phyloP scores from a whole-genome alignment of 2,113 vertebrate species.

The Oreochromis niloticus region DNA sequence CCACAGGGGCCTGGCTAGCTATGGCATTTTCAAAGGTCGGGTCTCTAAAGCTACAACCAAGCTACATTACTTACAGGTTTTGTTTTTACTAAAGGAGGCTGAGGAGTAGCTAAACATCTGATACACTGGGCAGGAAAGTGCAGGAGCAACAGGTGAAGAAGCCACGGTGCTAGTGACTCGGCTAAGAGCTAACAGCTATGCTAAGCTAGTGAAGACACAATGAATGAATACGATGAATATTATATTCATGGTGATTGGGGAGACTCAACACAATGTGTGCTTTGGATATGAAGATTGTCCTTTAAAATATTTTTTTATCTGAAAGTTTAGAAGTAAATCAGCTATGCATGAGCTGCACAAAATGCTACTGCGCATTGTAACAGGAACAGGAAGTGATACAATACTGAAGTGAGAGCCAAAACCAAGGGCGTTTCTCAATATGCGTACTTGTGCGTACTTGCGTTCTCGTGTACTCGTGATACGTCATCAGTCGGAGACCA shows the following conservation, averaged over 20 bases:
- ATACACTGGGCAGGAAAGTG: neutral
- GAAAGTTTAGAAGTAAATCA: neutral
- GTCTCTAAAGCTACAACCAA: neutral
- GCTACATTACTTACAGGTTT: neutral
- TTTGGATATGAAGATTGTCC: neutral
- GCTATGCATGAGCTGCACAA: neutral
- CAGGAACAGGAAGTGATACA: neutral
- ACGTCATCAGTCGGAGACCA: no score
- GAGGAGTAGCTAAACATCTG: neutral
- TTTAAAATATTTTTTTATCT: neutral
- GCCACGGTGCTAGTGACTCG: neutral
- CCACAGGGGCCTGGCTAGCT: neutral
- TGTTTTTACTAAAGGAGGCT: neutral
- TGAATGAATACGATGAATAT: neutral
- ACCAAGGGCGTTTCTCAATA: no score
- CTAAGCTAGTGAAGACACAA: neutral
- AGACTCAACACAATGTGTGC: neutral
- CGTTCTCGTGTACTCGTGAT: no score
- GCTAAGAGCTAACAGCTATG: neutral
- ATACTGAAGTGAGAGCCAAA: neutral
- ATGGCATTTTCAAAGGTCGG: neutral
- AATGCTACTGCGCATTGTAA: neutral
- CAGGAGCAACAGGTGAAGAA: neutral
- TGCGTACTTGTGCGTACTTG: no score
- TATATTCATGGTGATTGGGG: neutral